These are phyloP conservation scores for Etheostoma cragini DNA, from an alignment of 2,113 vertebrate genomes.

Conservation along the genomic window DNA sequence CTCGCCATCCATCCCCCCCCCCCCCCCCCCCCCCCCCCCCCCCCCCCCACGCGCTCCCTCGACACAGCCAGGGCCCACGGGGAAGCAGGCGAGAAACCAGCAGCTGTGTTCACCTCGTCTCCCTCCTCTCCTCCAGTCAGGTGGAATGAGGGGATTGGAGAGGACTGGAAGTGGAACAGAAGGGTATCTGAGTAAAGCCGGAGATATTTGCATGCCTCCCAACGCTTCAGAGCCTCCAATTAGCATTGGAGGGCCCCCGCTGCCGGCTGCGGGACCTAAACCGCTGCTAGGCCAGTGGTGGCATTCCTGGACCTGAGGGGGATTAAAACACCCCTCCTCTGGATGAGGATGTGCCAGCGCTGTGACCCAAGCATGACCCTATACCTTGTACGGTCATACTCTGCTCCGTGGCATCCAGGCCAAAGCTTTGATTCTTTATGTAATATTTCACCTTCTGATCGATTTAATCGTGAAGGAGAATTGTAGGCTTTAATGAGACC, in stretches of 20 bases:
- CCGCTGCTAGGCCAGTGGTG: constrained; percentile 47
- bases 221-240: constrained; percentile 78
- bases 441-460: background rate
- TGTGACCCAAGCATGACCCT: constrained; percentile 58
- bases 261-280: constrained; percentile 46
- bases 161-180: constrained; percentile 80
- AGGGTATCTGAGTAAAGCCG: constrained; percentile 74
- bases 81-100: constrained; percentile 71
- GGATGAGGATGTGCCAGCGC: constrained; percentile 48
- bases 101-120: constrained; percentile 72
- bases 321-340: constrained; percentile 63
- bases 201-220: constrained; percentile 76
- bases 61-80: constrained; percentile 42
- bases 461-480: background rate
- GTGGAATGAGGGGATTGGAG: constrained; percentile 85
- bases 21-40: too few species aligned
- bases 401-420: background rate
- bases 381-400: constrained; percentile 32
- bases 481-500: background rate
- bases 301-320: constrained; percentile 69
- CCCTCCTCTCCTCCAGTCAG: constrained; percentile 77
- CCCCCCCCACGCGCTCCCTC: background rate
- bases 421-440: background rate
- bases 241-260: constrained; percentile 56
- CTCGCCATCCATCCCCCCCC: too few species aligned